Evolutionary conservation across 1,140 invertebrate genomes (phyloP), one percentile per base, ranked within the genome.

Genomic region (Muscidifurax raptorellus): DNA sequence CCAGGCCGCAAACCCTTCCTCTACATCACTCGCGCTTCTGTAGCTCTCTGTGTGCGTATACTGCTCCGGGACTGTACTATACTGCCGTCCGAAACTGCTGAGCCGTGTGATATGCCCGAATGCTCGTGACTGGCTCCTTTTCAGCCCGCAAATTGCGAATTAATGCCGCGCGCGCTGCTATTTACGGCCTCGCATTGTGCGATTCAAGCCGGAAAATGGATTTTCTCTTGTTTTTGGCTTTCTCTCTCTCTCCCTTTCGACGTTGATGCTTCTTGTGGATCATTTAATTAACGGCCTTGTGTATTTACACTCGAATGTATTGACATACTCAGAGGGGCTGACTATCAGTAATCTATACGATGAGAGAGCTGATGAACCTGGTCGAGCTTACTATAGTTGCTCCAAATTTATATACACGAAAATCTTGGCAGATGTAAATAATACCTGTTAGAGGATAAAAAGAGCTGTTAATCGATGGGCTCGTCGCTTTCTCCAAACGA

Each of bases 71-170:
- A 15, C 36, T 9, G n/a, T n/a, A n/a, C n/a, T n/a, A n/a, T n/a
- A 6, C 74, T 10, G 30, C 64, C 32, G 12, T 47, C 36, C 67
- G 28, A 71, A 71, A 71, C n/a, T 71, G 79, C 79, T 80, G 79
- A 80, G 79, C 67, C 67, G 52, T 32, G 47, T 78, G 76, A 66
- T 78, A 36, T 74, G 69, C 25, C 27, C 44, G 18, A 69, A 5
- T 30, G 12, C 32, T 28, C 36, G 9, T 32, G 32, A 32, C 66
- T 28, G 25, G 22, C 12, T 6, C 40, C 22, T 69, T 27, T 64
- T 59, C 40, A 52, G 77, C 59, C 76, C 36, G 80, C 18, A 22
- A 74, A 81, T 81, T 81, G 80, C 69, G 40, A 72, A 81, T 81
- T 81, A 74, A 80, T 80, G 79, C 77, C 52, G 52, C 22, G 18